Percentiles rank a stretch among this genome's conserved stretches.
Evolutionary conservation across 2,888 invertebrate genomes (phyloP).

Genomic region (Bellardia pandia): DNA sequence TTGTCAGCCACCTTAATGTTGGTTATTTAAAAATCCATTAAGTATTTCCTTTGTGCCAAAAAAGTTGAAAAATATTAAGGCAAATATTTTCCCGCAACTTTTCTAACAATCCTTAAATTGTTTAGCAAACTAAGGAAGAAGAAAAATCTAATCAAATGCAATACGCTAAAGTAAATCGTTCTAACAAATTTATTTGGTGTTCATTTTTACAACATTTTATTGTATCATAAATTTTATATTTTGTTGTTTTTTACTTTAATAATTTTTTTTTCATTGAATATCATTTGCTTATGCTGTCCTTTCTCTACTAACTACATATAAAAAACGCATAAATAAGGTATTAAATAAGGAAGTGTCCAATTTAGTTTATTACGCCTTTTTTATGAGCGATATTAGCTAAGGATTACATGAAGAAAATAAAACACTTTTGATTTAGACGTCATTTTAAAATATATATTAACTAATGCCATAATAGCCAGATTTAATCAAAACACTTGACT

Average conservation of each 20-base stretch:
- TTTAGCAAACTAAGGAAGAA: background rate
- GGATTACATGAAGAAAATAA: background rate
- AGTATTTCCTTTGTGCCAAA: conserved; percentile 10
- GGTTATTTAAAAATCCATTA: conserved; percentile 36
- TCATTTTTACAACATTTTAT: background rate
- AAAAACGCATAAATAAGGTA: background rate
- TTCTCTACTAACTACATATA: background rate
- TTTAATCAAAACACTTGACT: too few species aligned
- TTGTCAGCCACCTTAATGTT: background rate
- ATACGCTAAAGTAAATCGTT: conserved; percentile 9
- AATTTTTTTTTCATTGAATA: background rate
- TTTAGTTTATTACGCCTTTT: background rate
- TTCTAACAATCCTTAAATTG: background rate
- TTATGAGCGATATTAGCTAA: background rate
- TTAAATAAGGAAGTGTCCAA: background rate
- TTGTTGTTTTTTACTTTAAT: background rate
- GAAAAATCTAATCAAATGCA: conserved; percentile 20
- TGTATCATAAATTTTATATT: background rate
- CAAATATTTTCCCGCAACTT: background rate
- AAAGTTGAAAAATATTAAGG: conserved; percentile 19
- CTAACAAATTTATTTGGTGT: conserved; percentile 9
- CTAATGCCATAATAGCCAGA: too few species aligned
- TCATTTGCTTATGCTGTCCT: background rate
- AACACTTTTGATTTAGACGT: background rate
- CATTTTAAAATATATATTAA: background rate